These are phyloP conservation scores for Monochamus alternatus DNA, from an alignment of 2,888 invertebrate genomes.

Conservation along the genomic window DNA sequence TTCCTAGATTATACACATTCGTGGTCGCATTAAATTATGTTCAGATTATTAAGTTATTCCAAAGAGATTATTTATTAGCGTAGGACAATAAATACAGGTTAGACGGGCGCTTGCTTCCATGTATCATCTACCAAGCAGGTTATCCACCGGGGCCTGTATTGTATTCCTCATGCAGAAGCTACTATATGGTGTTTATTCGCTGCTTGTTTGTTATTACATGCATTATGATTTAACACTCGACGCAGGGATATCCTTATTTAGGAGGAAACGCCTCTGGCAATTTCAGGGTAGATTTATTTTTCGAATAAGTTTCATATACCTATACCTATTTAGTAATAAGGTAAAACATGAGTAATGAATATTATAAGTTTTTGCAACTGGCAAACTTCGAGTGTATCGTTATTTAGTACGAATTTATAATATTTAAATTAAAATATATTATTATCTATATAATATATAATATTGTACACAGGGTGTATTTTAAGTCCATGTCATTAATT, in stretches of 20 bases:
- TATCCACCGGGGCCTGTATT: slow-evolving; percentile 39
- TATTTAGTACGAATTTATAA: no score
- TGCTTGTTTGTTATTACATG: slow-evolving; percentile 44
- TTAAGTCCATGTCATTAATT: no score
- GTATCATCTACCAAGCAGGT: slow-evolving; percentile 47
- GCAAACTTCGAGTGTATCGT: no score
- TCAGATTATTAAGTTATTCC: slow-evolving; percentile 58
- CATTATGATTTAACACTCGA: slow-evolving; percentile 35
- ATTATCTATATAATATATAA: no score
- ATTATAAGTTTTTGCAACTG: no score
- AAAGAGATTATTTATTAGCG: slow-evolving; percentile 45
- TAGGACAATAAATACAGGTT: slow-evolving; percentile 48
- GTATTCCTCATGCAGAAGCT: slow-evolving; percentile 45
- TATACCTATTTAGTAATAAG: no score
- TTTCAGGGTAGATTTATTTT: background rate
- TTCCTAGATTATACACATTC: slow-evolving; percentile 53
- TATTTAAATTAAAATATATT: no score
- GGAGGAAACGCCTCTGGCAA: slow-evolving; percentile 5
- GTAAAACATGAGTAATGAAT: no score
- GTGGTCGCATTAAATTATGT: slow-evolving; percentile 55
- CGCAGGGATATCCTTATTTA: slow-evolving; percentile 29
- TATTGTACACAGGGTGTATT: no score
- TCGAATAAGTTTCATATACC: no score
- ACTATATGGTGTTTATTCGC: slow-evolving; percentile 45
- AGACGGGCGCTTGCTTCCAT: slow-evolving; percentile 45